Base-by-base conservation (phyloP, 2,113 vertebrate species). In the Glaucidium brasilianum region DNA sequence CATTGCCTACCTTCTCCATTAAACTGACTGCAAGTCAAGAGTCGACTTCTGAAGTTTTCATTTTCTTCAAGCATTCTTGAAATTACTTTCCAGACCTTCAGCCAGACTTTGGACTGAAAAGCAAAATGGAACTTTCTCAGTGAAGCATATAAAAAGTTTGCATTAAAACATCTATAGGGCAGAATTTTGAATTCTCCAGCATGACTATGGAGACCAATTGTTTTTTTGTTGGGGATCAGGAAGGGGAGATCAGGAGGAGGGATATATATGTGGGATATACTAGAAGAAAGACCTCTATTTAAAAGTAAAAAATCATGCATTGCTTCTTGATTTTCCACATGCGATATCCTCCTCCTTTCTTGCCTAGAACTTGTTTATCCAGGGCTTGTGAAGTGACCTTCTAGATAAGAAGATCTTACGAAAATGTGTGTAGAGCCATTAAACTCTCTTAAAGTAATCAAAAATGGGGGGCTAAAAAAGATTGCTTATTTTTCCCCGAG, bases 1-100 rank as follows among this genome's bases (percentile, higher is more conserved):
- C n/a, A 27, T 81, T 71, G 95, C 96, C 76, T 97, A 98, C 98
- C 96, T 96, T 96, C 77, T 89, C 37, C 76, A 74, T 83, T 47
- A 68, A 88, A 56, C 56, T 97, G 97, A 41, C 93, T 97, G 91
- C 97, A 96, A 72, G 94, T 47, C 67, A 81, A 26, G 75, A 99
- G 96, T 86, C 98, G 98, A 63, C 87, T 94, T 97, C 99, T 98
- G 43, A 99, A 98, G 10, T 94, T 84, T 90, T 97, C 97, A 97
- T 99, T 99, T 98, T 99, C 99, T 91, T 98, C 96, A 78, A 99
- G 88, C 99, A 99, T 99, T 97, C 95, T 99, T 85, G 98, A 98
- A 95, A 99, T 99, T 63, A 98, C 98, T 97, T 98, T 98, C 81
- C 97, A 94, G 43, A 99, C 99, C 17, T 91, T 94, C 55, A 85